A percentile compares a stretch with the other conserved stretches of the same genome.
These are phyloP conservation scores for Vanacampus margaritifer DNA, from an alignment of 2,113 vertebrate genomes.

Conservation along the genomic window DNA sequence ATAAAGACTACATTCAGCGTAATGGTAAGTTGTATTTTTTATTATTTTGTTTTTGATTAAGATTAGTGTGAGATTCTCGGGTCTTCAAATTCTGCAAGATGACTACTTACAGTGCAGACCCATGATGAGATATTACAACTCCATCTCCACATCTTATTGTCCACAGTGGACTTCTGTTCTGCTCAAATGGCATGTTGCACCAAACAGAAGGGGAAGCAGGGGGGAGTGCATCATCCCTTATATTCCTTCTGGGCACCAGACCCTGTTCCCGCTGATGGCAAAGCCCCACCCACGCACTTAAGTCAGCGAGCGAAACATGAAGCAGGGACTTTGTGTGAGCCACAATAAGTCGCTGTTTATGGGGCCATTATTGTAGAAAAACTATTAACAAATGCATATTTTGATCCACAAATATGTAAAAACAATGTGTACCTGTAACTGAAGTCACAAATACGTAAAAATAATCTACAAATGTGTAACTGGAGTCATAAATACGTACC, in stretches of 20 bases:
- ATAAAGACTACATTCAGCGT: too few species aligned
- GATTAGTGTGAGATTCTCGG: not conserved
- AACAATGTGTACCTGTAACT: too few species aligned
- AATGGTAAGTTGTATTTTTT: too few species aligned
- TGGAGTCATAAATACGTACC: too few species aligned
- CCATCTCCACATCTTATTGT: slow-evolving; percentile 17
- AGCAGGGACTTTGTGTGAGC: slow-evolving; percentile 40
- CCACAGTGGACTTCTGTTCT: slow-evolving; percentile 34
- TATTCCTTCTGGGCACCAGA: slow-evolving; percentile 5
- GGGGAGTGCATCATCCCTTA: not conserved
- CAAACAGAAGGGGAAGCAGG: not conserved
- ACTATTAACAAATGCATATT: too few species aligned
- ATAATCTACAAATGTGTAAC: too few species aligned
- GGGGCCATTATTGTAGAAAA: too few species aligned
- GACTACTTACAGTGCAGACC: not conserved
- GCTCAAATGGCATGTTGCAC: slow-evolving; percentile 22
- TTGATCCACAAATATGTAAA: too few species aligned
- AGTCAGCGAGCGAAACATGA: slow-evolving; percentile 32
- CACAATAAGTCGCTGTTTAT: too few species aligned
- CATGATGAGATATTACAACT: slow-evolving; percentile 28
- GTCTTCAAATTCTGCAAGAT: not conserved
- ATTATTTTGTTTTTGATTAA: too few species aligned
- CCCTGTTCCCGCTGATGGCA: slow-evolving; percentile 9
- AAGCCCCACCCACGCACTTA: slow-evolving; percentile 18
- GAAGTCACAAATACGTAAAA: too few species aligned